Conservation (phyloP, 2,797 vertebrate species). For the Macropodus opercularis region DNA sequence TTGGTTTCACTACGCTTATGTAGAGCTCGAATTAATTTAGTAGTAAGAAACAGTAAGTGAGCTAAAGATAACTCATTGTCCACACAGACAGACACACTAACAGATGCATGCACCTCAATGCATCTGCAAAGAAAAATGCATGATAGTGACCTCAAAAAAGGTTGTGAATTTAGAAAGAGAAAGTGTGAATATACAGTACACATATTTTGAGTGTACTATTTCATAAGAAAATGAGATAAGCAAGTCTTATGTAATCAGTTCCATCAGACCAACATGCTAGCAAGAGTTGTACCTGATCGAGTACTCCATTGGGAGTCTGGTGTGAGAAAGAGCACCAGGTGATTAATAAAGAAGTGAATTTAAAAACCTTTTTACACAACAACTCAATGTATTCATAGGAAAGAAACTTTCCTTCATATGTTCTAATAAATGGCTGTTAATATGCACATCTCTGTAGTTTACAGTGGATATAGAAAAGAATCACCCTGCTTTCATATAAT, state of each 20-base stretch:
- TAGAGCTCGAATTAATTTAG: constrained; percentile 1
- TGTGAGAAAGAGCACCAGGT: constrained; percentile 29
- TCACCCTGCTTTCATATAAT: not conserved
- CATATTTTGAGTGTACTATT: no score
- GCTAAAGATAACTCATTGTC: no score
- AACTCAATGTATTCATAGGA: no score
- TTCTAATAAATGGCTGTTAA: not conserved
- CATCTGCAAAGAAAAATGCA: constrained; percentile 24
- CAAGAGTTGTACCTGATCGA: constrained; percentile 79
- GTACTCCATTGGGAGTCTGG: constrained; percentile 79
- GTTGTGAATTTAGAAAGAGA: not conserved
- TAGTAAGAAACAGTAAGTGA: no score
- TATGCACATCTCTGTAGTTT: not conserved
- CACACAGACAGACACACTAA: constrained; percentile 20
- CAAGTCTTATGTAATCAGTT: constrained; percentile 16
- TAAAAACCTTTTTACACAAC: not conserved
- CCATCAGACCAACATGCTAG: constrained; percentile 50
- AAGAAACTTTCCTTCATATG: not conserved
- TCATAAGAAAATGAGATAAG: constrained; percentile 5
- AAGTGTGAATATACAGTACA: not conserved
- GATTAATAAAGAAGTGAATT: constrained; percentile 42
- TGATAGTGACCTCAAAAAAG: not conserved
- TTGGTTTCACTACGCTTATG: not conserved
- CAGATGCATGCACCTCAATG: constrained; percentile 17
- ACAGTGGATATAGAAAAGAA: no score